Percentiles rank a stretch among this genome's conserved stretches.
phyloP scores from a whole-genome alignment of 1,140 invertebrate genomes.

The Zelostemma sp. region DNA sequence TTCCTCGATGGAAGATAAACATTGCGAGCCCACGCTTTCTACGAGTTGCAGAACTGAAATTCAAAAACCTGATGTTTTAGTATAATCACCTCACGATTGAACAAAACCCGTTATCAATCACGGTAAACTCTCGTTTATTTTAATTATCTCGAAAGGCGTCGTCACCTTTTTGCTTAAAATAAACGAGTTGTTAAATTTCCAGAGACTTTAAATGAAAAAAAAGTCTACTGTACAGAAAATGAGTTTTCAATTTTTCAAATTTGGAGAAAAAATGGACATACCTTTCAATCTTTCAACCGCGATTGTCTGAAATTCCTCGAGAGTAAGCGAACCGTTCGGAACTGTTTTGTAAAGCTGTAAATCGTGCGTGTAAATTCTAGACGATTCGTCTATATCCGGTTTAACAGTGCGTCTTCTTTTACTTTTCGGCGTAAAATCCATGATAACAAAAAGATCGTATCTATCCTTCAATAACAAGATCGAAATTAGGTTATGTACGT shows the following conservation, averaged over 20 bases:
- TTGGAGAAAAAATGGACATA: conserved; percentile 49
- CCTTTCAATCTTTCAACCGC: conserved; percentile 86
- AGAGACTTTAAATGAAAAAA: conserved; percentile 1
- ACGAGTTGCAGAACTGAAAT: conserved; percentile 57
- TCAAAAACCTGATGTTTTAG: conserved; percentile 20
- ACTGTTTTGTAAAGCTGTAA: conserved; percentile 85
- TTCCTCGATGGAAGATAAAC: conserved; percentile 73
- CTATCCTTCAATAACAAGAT: not conserved
- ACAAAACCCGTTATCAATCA: too few relatives aligned
- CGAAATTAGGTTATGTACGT: not conserved
- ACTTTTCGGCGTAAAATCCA: conserved; percentile 51
- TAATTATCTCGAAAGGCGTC: not conserved
- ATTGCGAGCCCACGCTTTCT: conserved; percentile 51
- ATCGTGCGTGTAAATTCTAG: conserved; percentile 77
- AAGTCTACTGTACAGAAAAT: not conserved
- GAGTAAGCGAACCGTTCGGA: conserved; percentile 79
- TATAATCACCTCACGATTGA: not conserved
- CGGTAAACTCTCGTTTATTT: not conserved
- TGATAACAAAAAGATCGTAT: not conserved
- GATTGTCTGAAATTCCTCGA: conserved; percentile 90
- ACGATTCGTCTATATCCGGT: conserved; percentile 56
- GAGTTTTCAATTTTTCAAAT: conserved; percentile 8
- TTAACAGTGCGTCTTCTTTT: conserved; percentile 34
- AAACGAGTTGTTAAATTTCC: not conserved
- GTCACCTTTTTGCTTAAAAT: not conserved